phyloP scores from a whole-genome alignment of 2,797 vertebrate species.

The Gambelia wislizenii region DNA sequence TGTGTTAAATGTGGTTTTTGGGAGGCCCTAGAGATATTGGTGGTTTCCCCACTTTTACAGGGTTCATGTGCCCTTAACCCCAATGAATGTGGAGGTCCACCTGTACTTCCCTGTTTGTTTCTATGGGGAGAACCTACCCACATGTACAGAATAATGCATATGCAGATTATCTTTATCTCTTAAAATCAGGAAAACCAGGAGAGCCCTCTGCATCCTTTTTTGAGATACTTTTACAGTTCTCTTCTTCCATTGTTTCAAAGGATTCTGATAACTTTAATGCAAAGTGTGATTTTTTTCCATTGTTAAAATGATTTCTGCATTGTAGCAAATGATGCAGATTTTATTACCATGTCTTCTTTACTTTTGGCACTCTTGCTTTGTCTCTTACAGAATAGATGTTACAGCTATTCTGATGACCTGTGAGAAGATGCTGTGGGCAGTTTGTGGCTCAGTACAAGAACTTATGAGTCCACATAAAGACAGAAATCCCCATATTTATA shows the following conservation, averaged over 20 bases:
- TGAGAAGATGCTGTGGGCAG: slow-evolving; percentile 91
- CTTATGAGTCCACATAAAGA: slow-evolving; percentile 78
- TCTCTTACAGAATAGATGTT: slow-evolving; percentile 86
- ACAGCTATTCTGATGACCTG: slow-evolving; percentile 88
- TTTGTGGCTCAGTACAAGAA: slow-evolving; percentile 84
- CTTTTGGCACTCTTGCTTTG: slow-evolving; percentile 49
- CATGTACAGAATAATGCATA: not conserved
- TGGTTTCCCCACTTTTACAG: too few species aligned
- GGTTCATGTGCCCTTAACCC: too few species aligned
- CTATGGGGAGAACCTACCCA: not conserved
- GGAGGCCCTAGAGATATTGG: too few species aligned
- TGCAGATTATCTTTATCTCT: not conserved
- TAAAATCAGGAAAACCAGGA: not conserved
- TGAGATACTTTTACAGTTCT: not conserved
- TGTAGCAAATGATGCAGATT: slow-evolving; percentile 8
- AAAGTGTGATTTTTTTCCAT: not conserved
- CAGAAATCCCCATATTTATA: slow-evolving; percentile 79
- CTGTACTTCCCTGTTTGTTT: not conserved
- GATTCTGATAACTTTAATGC: not conserved
- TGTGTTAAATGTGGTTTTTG: too few species aligned
- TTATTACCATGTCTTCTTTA: not conserved
- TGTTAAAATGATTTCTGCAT: not conserved
- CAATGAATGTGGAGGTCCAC: too few species aligned
- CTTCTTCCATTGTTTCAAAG: not conserved
- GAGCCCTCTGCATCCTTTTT: not conserved